phyloP scores from a whole-genome alignment of 2,888 invertebrate species.

The Plemyria rubiginata region DNA sequence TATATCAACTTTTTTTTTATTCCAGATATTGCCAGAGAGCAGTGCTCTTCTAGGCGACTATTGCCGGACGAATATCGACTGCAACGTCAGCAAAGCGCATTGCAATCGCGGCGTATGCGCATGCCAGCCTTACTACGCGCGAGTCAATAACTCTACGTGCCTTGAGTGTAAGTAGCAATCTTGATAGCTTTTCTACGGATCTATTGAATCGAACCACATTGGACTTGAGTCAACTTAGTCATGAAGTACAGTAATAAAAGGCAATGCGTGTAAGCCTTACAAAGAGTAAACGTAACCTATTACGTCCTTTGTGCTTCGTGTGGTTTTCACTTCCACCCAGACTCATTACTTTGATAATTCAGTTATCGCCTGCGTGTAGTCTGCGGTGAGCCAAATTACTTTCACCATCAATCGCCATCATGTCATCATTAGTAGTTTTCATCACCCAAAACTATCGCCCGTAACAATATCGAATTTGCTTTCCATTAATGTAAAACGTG shows the following conservation, averaged over 20 bases:
- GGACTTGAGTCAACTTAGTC: conserved; percentile 1
- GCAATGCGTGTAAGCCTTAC: neutral
- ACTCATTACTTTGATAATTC: conserved; percentile 44
- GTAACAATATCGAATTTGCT: conserved; percentile 35
- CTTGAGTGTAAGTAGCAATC: conserved; percentile 90
- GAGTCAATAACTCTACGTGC: conserved; percentile 91
- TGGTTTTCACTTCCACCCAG: conserved; percentile 52
- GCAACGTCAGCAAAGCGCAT: conserved; percentile 86
- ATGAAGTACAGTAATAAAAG: neutral
- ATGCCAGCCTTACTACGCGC: conserved; percentile 93
- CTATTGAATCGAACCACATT: neutral
- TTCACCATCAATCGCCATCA: conserved; percentile 62
- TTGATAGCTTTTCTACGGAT: neutral
- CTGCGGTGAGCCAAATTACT: conserved; percentile 67
- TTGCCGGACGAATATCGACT: conserved; percentile 87
- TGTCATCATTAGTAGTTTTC: conserved; percentile 46
- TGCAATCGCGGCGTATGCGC: conserved; percentile 90
- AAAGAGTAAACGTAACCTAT: conserved; percentile 2
- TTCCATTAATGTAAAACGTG: conserved; percentile 34
- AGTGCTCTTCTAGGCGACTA: conserved; percentile 83
- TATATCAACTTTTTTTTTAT: conserved; percentile 34
- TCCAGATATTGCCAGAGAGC: conserved; percentile 62
- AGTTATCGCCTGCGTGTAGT: conserved; percentile 54
- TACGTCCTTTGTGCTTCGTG: conserved; percentile 34
- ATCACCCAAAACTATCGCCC: conserved; percentile 52